Conservation (phyloP, 2,888 invertebrate species). For the Electrophaes corylata region DNA sequence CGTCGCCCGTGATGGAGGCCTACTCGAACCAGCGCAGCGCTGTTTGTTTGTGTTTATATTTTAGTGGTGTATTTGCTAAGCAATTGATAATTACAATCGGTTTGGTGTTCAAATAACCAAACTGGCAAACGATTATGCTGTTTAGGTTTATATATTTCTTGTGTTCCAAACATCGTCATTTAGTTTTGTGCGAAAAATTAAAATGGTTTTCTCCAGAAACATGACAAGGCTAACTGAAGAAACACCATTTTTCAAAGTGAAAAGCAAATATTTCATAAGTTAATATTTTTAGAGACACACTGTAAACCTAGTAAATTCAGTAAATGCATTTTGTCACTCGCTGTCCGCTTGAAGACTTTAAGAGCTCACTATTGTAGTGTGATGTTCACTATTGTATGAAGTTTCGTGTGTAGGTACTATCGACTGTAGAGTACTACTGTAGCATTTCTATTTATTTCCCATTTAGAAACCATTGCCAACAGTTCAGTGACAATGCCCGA, state of each 20-base stretch:
- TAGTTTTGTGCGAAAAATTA: too few species aligned
- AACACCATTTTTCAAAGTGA: too few species aligned
- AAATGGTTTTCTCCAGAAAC: too few species aligned
- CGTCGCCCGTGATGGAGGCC: conserved; percentile 57
- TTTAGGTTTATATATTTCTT: too few species aligned
- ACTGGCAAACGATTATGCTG: neutral
- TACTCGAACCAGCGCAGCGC: conserved; percentile 37
- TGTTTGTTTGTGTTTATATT: conserved; percentile 26
- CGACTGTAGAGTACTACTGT: neutral
- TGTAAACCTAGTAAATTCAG: too few species aligned
- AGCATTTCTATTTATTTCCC: conserved; percentile 24
- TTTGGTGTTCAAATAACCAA: neutral
- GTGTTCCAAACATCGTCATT: too few species aligned
- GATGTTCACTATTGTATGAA: too few species aligned
- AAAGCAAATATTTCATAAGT: too few species aligned
- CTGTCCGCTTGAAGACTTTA: neutral
- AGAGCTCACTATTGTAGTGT: too few species aligned
- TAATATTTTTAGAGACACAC: too few species aligned
- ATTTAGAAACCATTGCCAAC: conserved; percentile 24
- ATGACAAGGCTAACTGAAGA: too few species aligned
- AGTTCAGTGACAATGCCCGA: conserved; percentile 28
- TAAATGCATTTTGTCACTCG: too few species aligned
- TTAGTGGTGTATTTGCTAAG: neutral
- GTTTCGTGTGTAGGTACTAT: neutral
- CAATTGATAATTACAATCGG: neutral